A percentile compares a stretch with the other conserved stretches of the same genome.
Conservation (phyloP, 1,140 invertebrate species). For the Elysia chlorotica region DNA sequence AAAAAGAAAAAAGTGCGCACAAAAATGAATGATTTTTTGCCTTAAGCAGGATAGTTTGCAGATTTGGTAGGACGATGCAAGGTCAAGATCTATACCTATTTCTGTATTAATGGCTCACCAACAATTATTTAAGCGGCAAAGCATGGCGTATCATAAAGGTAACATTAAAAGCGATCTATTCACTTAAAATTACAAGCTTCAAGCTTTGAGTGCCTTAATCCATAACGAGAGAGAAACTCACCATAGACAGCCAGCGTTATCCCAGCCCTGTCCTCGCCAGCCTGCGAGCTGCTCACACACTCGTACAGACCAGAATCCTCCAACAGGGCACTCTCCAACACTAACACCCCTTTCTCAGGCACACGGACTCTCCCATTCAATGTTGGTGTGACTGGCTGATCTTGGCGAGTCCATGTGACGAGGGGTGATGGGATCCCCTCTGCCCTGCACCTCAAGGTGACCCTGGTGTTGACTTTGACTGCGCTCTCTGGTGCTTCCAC, state of each 20-base stretch:
- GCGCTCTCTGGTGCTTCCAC: background rate
- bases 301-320: slow-evolving; percentile 14
- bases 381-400: background rate
- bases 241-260: slow-evolving; percentile 11
- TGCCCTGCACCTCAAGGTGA: background rate
- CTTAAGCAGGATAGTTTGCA: too few species aligned
- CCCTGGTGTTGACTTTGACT: background rate
- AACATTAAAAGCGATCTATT: too few species aligned
- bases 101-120: too few species aligned
- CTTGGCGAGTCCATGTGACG: background rate
- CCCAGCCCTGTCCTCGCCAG: background rate
- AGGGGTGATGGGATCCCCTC: slow-evolving; percentile 5
- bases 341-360: background rate
- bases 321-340: slow-evolving; percentile 4
- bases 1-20: too few species aligned
- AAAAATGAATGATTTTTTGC: too few species aligned
- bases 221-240: slow-evolving; percentile 10
- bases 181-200: too few species aligned
- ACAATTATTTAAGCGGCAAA: too few species aligned
- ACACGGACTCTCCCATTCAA: slow-evolving; percentile 8
- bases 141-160: too few species aligned
- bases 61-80: too few species aligned
- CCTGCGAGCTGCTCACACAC: background rate
- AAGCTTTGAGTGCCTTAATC: too few species aligned
- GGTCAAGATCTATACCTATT: too few species aligned